Evolutionary conservation across 2,113 vertebrate species (phyloP).

Genomic region (Siniperca knerii): DNA sequence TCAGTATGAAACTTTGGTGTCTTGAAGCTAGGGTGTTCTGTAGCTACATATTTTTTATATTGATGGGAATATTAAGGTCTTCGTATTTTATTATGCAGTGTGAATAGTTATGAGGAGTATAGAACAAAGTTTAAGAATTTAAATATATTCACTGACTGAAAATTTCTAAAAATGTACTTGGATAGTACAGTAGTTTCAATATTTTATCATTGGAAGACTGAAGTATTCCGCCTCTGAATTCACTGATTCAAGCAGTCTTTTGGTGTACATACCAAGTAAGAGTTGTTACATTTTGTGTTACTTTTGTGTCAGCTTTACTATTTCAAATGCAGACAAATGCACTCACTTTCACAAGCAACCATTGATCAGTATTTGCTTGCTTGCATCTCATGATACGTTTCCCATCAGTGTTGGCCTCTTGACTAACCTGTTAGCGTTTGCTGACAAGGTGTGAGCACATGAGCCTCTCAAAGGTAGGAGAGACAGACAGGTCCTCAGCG

Average conservation of each 20-base stretch:
- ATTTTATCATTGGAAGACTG: slow-evolving; percentile 15
- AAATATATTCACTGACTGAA: slow-evolving; percentile 25
- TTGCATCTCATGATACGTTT: slow-evolving; percentile 15
- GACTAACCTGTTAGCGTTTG: slow-evolving; percentile 51
- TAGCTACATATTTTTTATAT: slow-evolving; percentile 40
- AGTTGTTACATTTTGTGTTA: not conserved
- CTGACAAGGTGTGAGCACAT: slow-evolving; percentile 76
- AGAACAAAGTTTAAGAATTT: slow-evolving; percentile 31
- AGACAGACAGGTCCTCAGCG: slow-evolving; percentile 71
- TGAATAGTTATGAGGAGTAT: slow-evolving; percentile 23
- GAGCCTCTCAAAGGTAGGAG: slow-evolving; percentile 43
- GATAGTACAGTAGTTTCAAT: slow-evolving; percentile 29
- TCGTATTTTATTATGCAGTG: slow-evolving; percentile 25
- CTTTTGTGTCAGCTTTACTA: not conserved
- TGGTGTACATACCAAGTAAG: not conserved
- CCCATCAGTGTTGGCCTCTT: slow-evolving; percentile 16
- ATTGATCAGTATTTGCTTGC: slow-evolving; percentile 29
- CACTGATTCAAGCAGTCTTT: not conserved
- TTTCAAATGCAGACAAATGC: slow-evolving; percentile 7
- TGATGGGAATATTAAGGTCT: slow-evolving; percentile 19
- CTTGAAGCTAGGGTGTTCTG: slow-evolving; percentile 28
- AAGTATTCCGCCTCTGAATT: not conserved
- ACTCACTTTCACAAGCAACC: not conserved
- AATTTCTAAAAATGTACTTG: not conserved
- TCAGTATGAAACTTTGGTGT: slow-evolving; percentile 14